Percentiles rank a stretch among this genome's conserved stretches.
Evolutionary conservation across 1,140 invertebrate genomes (phyloP).

Genomic region (Myzus persicae): DNA sequence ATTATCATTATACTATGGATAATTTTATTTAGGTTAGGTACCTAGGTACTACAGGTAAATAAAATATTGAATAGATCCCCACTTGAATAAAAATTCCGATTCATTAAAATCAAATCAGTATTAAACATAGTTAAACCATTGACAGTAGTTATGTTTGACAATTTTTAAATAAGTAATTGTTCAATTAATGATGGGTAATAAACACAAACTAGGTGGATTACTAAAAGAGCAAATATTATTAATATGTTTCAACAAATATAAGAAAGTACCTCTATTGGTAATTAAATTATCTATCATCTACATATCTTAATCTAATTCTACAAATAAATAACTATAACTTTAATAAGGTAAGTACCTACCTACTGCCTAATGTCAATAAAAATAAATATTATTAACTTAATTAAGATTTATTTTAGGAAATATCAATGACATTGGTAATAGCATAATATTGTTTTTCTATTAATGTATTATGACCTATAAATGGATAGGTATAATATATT

Average conservation of each 20-base stretch:
- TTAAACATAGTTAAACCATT: neutral
- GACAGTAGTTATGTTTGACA: neutral
- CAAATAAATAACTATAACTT: neutral
- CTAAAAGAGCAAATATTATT: neutral
- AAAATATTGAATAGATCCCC: neutral
- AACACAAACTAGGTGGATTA: neutral
- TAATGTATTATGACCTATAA: neutral
- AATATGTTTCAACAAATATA: neutral
- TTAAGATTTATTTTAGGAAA: neutral
- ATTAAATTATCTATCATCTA: neutral
- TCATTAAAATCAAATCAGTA: neutral
- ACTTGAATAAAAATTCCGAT: neutral
- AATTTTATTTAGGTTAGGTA: neutral
- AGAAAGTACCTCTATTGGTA: neutral
- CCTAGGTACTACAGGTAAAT: neutral
- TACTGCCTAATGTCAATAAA: neutral
- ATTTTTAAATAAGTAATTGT: constrained; percentile 3
- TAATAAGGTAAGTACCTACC: neutral
- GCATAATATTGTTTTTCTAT: neutral
- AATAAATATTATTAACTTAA: neutral
- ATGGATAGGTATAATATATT: neutral
- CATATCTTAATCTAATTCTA: neutral
- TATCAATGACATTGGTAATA: neutral
- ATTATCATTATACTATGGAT: neutral
- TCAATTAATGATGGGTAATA: neutral